Percentiles rank a stretch among this genome's conserved stretches.
Evolutionary conservation across 2,888 invertebrate genomes (phyloP).

Genomic region (Plebejus argus): DNA sequence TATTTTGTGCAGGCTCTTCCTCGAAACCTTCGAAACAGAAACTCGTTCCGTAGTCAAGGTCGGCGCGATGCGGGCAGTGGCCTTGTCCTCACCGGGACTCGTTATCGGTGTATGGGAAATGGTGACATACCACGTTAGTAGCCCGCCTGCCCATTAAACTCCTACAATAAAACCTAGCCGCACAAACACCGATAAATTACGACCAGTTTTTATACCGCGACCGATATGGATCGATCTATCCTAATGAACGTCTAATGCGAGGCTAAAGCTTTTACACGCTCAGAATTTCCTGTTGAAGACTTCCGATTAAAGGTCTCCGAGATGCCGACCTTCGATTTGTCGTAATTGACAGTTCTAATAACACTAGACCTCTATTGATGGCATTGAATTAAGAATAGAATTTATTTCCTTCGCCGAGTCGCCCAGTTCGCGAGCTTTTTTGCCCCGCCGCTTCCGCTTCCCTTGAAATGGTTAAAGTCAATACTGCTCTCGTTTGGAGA

Average conservation of each 20-base stretch:
- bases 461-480: neutral
- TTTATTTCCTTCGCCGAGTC: conserved; percentile 4
- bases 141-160: neutral
- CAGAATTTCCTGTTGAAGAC: conserved; percentile 14
- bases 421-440: neutral
- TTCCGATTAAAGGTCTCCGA: conserved; percentile 14
- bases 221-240: conserved; percentile 8
- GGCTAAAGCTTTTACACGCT: conserved; percentile 13
- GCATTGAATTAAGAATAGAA: conserved; percentile 1
- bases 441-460: neutral
- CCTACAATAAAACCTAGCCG: neutral
- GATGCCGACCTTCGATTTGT: conserved; percentile 8
- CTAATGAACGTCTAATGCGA: conserved; percentile 23
- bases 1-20: conserved; percentile 7
- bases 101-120: conserved; percentile 1
- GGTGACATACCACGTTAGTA: neutral
- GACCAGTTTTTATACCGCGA: conserved; percentile 8
- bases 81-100: conserved; percentile 8
- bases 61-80: conserved; percentile 8
- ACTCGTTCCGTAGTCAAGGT: conserved; percentile 15
- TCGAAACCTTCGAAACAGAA: conserved; percentile 3
- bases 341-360: conserved; percentile 18
- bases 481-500: neutral
- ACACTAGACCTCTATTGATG: conserved; percentile 9
- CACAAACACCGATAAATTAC: neutral